A percentile compares a stretch with the other conserved stretches of the same genome.
Conservation (phyloP, 2,888 invertebrate genomes). For the Leptinotarsa juncta region DNA sequence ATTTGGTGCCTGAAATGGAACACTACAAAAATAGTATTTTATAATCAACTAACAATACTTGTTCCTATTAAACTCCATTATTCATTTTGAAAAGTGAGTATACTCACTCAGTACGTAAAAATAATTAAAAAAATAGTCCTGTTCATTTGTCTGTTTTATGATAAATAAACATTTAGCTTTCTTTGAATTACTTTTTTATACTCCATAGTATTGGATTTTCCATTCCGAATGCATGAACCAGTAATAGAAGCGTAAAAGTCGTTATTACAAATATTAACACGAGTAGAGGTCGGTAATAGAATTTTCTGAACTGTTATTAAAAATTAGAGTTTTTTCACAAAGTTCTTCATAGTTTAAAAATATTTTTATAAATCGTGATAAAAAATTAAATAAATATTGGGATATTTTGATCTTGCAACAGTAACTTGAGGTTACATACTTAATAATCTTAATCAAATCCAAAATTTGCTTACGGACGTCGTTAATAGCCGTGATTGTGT, state of each 20-base stretch:
- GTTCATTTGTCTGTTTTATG: slow-evolving; percentile 12
- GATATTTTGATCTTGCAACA: background rate
- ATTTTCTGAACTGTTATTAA: no score
- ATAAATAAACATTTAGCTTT: slow-evolving; percentile 26
- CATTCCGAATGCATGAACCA: no score
- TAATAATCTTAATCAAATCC: no score
- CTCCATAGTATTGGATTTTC: background rate
- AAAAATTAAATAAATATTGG: slow-evolving; percentile 10
- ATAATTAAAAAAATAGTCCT: background rate
- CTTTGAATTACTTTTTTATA: slow-evolving; percentile 19
- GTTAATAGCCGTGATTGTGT: no score
- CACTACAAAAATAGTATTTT: slow-evolving; percentile 21
- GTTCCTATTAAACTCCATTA: slow-evolving; percentile 17
- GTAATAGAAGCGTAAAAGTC: no score
- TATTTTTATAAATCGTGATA: slow-evolving; percentile 21
- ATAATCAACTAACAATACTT: slow-evolving; percentile 23
- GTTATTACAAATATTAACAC: no score
- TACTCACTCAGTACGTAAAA: background rate
- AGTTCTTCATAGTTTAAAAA: slow-evolving; percentile 13
- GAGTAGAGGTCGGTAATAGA: no score
- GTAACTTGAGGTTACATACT: no score
- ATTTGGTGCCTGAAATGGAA: slow-evolving; percentile 7
- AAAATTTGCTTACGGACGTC: no score
- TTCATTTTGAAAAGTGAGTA: background rate
- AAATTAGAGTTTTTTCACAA: slow-evolving; percentile 13